Base-by-base conservation (phyloP, 2,113 vertebrate species). In the Trogon surrucura region DNA sequence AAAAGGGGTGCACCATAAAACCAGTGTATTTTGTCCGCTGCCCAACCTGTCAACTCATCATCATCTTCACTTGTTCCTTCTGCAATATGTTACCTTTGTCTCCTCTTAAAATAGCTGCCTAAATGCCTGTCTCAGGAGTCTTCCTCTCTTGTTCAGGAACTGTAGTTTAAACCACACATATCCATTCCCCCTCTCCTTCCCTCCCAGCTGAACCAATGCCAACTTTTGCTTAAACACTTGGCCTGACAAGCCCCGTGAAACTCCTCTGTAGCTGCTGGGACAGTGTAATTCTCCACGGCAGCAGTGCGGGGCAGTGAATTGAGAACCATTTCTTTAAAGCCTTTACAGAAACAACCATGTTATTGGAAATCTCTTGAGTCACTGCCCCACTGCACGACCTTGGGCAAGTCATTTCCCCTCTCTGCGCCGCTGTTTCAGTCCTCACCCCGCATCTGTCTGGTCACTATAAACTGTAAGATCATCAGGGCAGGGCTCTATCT, bases 321-420 rank as follows among this genome's bases (percentile, higher is more conserved):
- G 64, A 72, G 44, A 45, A n/a, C 15, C 9, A 1, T 90, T 86
- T 65, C 61, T 82, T 72, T 75, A 58, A 64, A 88, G 56, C 50
- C 71, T 65, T 70, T 85, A 41, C 48, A 90, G 67, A 61, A 95
- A 73, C 7, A 25, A 67, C 48, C 71, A 29, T 87, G 80, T 72
- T 96, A 69, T 53, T 95, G 92, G 85, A 80, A 97, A 88, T 62
- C 3, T 2, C 45, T 93, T 90, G 82, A 94, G 82, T 94, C 95
- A 94, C 18, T 96, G 90, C 85, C 93, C 79, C 29, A 6, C 50
- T 70, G 81, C 58, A 50, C 0, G 47, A 85, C 89, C 95, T 74
- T 3, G 45, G 85, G 34, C 85, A 95, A 96, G 72, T 88, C 67
- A 86, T 64, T 94, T 96, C 92, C 95, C 93, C 48, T 91, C 67